These are phyloP conservation scores for Aphrophora alni DNA, from an alignment of 2,888 invertebrate species.

Conservation along the genomic window DNA sequence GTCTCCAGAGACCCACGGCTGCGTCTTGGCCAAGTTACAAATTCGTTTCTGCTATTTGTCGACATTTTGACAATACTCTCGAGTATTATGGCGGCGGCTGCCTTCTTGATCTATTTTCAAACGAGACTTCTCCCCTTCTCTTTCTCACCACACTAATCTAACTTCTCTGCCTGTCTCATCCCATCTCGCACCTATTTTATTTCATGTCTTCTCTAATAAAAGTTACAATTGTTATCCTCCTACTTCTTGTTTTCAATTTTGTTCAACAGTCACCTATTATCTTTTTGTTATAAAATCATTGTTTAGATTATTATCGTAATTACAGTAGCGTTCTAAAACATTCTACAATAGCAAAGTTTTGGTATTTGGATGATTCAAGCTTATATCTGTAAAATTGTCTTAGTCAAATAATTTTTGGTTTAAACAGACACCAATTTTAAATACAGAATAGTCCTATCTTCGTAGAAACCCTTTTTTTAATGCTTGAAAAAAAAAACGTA, in stretches of 20 bases:
- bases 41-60: background rate
- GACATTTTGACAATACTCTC: background rate
- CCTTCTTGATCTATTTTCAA: background rate
- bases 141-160: background rate
- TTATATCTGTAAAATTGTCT: too few relatives aligned
- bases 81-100: background rate
- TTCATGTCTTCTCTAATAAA: background rate
- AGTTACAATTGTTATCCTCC: background rate
- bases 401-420: too few relatives aligned
- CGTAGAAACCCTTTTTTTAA: too few relatives aligned
- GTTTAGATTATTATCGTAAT: too few relatives aligned
- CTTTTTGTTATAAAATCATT: too few relatives aligned
- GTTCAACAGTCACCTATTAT: too few relatives aligned
- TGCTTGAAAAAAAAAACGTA: too few relatives aligned
- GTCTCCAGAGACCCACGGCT: background rate
- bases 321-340: too few relatives aligned
- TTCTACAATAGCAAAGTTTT: too few relatives aligned
- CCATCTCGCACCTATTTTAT: background rate
- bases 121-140: background rate
- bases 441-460: too few relatives aligned
- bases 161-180: background rate
- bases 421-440: too few relatives aligned
- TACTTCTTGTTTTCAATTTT: background rate
- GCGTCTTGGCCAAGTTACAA: background rate
- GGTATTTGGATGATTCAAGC: too few relatives aligned